phyloP scores from a whole-genome alignment of 2,888 invertebrate genomes.

The Drosophila meridionalis region DNA sequence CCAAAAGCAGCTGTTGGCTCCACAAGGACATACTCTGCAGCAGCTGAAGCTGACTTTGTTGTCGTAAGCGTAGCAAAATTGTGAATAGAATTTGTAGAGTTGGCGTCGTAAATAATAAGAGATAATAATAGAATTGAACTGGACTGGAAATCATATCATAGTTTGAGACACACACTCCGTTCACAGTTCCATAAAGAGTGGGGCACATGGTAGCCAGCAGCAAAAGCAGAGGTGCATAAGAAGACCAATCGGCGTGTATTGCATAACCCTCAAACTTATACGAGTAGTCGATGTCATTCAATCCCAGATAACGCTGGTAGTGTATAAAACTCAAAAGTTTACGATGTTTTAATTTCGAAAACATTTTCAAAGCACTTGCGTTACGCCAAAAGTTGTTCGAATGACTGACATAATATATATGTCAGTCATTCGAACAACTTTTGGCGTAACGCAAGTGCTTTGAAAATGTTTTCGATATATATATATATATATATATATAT shows the following conservation, averaged over 20 bases:
- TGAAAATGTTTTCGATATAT: not conserved
- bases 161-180: not conserved
- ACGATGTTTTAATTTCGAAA: not conserved
- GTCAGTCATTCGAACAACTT: slow-evolving; percentile 3
- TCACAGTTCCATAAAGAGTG: slow-evolving; percentile 1
- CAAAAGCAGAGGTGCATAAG: slow-evolving; percentile 1
- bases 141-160: slow-evolving; percentile 23
- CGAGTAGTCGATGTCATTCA: slow-evolving; percentile 22
- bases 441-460: not conserved
- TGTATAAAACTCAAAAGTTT: slow-evolving; percentile 19
- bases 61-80: slow-evolving; percentile 3
- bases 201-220: not conserved
- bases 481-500: too few relatives aligned
- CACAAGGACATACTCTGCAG: slow-evolving; percentile 10
- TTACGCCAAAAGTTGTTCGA: not conserved
- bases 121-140: slow-evolving; percentile 9
- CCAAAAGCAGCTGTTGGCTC: not conserved
- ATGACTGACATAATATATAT: slow-evolving; percentile 10
- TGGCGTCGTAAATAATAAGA: slow-evolving; percentile 3
- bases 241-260: not conserved
- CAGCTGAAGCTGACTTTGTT: slow-evolving; percentile 14
- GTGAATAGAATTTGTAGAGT: slow-evolving; percentile 18
- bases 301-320: slow-evolving; percentile 34
- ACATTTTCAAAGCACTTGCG: slow-evolving; percentile 8
- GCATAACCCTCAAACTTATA: slow-evolving; percentile 1